These are phyloP conservation scores for Yponomeuta sedellus DNA, from an alignment of 2,888 invertebrate genomes.

Conservation along the genomic window DNA sequence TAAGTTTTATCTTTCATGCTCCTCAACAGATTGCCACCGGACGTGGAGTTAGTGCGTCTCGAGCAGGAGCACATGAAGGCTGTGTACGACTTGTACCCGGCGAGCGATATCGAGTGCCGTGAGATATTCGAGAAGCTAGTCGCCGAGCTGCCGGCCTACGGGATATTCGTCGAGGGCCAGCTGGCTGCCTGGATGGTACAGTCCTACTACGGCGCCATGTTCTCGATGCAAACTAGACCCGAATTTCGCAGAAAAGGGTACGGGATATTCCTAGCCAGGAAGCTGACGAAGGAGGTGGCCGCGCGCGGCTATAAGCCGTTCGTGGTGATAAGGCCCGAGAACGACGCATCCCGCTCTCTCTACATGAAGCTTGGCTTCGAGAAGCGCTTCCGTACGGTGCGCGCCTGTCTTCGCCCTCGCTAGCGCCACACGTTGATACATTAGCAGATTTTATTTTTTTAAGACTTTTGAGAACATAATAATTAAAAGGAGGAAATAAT, in stretches of 20 bases:
- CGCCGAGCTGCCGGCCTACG: conserved; percentile 86
- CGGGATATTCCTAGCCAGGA: conserved; percentile 84
- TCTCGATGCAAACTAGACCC: conserved; percentile 91
- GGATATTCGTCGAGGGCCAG: conserved; percentile 85
- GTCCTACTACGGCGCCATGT: conserved; percentile 94
- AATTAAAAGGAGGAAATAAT: conserved; percentile 28
- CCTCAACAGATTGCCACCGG: conserved; percentile 74
- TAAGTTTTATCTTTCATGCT: not conserved
- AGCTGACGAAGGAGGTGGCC: conserved; percentile 79
- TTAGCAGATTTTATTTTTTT: conserved; percentile 76
- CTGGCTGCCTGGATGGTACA: conserved; percentile 94
- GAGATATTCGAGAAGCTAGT: conserved; percentile 89
- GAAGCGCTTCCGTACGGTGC: conserved; percentile 86
- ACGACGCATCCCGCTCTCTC: conserved; percentile 89
- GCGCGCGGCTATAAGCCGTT: conserved; percentile 88
- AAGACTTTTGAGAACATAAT: conserved; percentile 63
- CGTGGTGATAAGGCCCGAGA: conserved; percentile 90
- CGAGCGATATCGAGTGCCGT: conserved; percentile 91
- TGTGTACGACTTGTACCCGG: conserved; percentile 91
- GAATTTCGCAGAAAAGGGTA: conserved; percentile 85
- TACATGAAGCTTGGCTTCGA: conserved; percentile 90
- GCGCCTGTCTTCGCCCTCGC: conserved; percentile 83
- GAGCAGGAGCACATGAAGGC: conserved; percentile 86
- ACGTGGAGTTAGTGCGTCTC: conserved; percentile 86
- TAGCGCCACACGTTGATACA: conserved; percentile 30